Conservation (phyloP, 2,113 vertebrate species). For the Ophiodon elongatus region DNA sequence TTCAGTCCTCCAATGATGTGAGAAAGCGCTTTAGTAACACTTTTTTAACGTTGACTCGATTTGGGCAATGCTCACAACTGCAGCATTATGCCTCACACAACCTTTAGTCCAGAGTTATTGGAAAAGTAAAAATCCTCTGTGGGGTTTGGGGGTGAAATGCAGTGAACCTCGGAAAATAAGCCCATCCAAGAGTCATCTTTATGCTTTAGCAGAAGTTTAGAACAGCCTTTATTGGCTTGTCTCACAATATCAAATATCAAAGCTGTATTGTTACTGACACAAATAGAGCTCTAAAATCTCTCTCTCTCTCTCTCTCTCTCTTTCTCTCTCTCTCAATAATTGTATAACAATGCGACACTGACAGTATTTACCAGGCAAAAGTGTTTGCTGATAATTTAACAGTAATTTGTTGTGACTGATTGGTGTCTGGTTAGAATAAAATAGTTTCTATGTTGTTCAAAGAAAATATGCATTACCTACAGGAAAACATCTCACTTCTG, state of each 20-base stretch:
- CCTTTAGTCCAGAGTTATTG: not conserved
- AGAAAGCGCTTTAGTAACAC: too few species aligned
- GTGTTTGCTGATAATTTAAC: constrained; percentile 10
- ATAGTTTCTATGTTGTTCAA: not conserved
- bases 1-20: too few species aligned
- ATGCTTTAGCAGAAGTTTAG: not conserved
- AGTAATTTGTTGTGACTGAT: constrained; percentile 3
- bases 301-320: constrained; percentile 16
- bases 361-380: constrained; percentile 10
- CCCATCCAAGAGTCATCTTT: not conserved
- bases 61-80: not conserved
- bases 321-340: constrained; percentile 30
- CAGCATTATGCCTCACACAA: not conserved
- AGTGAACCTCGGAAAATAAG: constrained; percentile 11
- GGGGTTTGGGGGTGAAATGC: constrained; percentile 9
- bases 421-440: not conserved
- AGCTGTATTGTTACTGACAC: constrained; percentile 39
- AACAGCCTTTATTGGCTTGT: constrained; percentile 30
- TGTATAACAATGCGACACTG: constrained; percentile 30
- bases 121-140: not conserved
- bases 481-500: not conserved
- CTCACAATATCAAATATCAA: constrained; percentile 40
- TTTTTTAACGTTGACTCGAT: too few species aligned
- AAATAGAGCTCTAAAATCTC: constrained; percentile 19
- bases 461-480: not conserved